A percentile compares a stretch with the other conserved stretches of the same genome.
These are phyloP conservation scores for Danaus chrysippus DNA, from an alignment of 2,888 invertebrate species.

Conservation along the genomic window DNA sequence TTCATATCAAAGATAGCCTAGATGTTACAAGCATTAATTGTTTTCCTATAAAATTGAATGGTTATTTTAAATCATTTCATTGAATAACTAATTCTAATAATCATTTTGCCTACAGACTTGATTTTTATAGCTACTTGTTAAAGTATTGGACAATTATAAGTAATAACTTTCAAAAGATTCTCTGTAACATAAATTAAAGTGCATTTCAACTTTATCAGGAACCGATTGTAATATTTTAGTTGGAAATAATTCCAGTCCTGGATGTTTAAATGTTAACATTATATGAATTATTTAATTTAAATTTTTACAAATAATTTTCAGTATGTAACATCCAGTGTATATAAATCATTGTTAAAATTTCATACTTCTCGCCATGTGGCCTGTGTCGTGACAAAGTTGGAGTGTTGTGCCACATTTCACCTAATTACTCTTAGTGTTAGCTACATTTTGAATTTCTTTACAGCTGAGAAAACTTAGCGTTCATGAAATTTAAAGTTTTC, in stretches of 20 bases:
- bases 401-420: slow-evolving; percentile 49
- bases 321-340: slow-evolving; percentile 18
- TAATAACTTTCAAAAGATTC: too few relatives aligned
- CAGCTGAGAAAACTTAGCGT: slow-evolving; percentile 17
- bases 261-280: too few relatives aligned
- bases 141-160: too few relatives aligned
- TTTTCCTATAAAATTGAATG: too few relatives aligned
- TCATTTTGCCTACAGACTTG: too few relatives aligned
- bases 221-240: too few relatives aligned
- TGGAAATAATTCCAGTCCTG: too few relatives aligned
- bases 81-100: too few relatives aligned
- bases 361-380: slow-evolving; percentile 49
- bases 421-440: slow-evolving; percentile 49
- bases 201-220: too few relatives aligned
- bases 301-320: not conserved
- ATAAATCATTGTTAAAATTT: slow-evolving; percentile 32
- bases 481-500: slow-evolving; percentile 19
- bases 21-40: slow-evolving; percentile 8
- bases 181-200: too few relatives aligned
- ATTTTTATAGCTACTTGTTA: too few relatives aligned
- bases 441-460: slow-evolving; percentile 21
- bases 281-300: not conserved
- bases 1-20: slow-evolving; percentile 14
- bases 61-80: too few relatives aligned
- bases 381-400: slow-evolving; percentile 50